These are phyloP conservation scores for Cartodere bifasciata DNA, from an alignment of 2,888 invertebrate species.

Conservation along the genomic window DNA sequence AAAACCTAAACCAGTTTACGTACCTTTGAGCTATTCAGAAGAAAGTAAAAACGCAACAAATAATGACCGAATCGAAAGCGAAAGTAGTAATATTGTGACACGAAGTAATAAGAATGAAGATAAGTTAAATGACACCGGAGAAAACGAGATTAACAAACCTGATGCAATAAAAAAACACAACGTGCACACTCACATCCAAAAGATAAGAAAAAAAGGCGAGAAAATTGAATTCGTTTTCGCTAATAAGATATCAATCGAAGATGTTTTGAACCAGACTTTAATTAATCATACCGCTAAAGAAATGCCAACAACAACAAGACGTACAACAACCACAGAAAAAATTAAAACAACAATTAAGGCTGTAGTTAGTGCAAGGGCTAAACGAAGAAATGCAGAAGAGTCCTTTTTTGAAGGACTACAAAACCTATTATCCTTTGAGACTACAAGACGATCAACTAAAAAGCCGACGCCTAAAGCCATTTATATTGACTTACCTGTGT, in stretches of 20 bases:
- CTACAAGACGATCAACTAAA: too few relatives aligned
- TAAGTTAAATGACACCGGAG: too few relatives aligned
- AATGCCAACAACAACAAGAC: constrained; percentile 7
- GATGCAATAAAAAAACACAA: too few relatives aligned
- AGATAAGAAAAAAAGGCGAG: constrained; percentile 25
- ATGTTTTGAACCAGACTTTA: too few relatives aligned
- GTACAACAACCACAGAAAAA: constrained; percentile 13
- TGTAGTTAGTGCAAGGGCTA: neutral
- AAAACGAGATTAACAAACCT: constrained; percentile 3
- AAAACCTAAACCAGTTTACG: constrained; percentile 24
- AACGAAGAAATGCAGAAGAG: neutral
- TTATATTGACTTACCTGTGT: constrained; percentile 32
- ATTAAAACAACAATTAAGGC: constrained; percentile 18
- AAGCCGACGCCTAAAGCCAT: constrained; percentile 23
- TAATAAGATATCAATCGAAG: too few relatives aligned
- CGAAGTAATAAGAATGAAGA: constrained; percentile 4
- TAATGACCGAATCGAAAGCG: constrained; percentile 1
- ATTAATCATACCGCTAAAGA: too few relatives aligned
- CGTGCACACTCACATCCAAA: constrained; percentile 32
- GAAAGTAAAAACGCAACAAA: neutral
- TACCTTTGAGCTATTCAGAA: constrained; percentile 30
- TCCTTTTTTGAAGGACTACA: neutral
- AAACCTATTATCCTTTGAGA: too few relatives aligned
- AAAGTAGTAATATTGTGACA: neutral
- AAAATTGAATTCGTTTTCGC: constrained; percentile 15